These are phyloP conservation scores for Drosophila truncata DNA, from an alignment of 1,140 invertebrate species.

Conservation along the genomic window DNA sequence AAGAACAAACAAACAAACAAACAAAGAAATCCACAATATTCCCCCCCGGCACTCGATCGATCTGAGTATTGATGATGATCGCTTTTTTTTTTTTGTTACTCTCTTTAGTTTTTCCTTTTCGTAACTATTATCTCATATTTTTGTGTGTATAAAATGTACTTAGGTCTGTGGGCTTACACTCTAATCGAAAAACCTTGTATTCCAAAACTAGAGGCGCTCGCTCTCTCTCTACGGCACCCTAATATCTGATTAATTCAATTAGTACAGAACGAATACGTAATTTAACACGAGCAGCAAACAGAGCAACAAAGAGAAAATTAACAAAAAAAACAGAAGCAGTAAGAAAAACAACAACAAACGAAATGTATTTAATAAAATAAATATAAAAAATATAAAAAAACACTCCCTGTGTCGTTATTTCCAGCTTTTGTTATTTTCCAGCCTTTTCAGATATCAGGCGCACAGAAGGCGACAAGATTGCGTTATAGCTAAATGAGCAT, in stretches of 20 bases:
- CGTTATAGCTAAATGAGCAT: no score
- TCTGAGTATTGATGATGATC: not conserved
- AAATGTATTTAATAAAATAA: conserved; percentile 81
- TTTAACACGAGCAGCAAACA: conserved; percentile 61
- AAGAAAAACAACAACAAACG: conserved; percentile 40
- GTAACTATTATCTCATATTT: not conserved
- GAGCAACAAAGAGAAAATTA: conserved; percentile 53
- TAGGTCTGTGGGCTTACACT: conserved; percentile 33
- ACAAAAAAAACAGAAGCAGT: conserved; percentile 52
- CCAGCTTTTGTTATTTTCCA: not conserved
- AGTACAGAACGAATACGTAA: conserved; percentile 55
- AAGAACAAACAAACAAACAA: conserved; percentile 28
- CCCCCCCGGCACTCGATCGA: conserved; percentile 11
- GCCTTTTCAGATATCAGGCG: no score
- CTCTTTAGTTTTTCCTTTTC: not conserved
- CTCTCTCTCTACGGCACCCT: conserved; percentile 34
- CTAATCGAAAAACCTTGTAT: conserved; percentile 40
- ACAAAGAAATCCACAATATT: conserved; percentile 16
- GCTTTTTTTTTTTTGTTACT: not conserved
- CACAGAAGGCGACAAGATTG: no score
- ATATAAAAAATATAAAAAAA: conserved; percentile 53
- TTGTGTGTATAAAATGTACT: conserved; percentile 44
- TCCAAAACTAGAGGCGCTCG: conserved; percentile 25
- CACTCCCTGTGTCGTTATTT: conserved; percentile 19
- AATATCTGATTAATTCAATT: conserved; percentile 56